These are phyloP conservation scores for Phoxinus dragarum DNA, from an alignment of 2,797 vertebrate genomes.

Conservation along the genomic window DNA sequence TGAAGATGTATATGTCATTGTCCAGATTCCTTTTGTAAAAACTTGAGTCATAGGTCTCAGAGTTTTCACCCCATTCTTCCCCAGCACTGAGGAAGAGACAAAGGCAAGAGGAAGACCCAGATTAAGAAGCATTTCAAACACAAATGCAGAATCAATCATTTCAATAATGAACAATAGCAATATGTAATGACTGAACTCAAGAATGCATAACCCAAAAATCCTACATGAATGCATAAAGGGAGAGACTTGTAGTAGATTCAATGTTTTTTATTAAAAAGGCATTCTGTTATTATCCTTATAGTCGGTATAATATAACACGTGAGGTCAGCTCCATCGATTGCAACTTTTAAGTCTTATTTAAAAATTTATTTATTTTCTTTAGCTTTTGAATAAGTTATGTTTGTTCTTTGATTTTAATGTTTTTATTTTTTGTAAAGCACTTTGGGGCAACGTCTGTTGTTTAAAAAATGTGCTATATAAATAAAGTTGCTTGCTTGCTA, in stretches of 20 bases:
- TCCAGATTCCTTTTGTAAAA: slow-evolving; percentile 98
- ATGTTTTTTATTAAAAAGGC: background rate
- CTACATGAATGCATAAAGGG: background rate
- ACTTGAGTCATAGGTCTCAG: slow-evolving; percentile 95
- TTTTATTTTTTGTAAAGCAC: no score
- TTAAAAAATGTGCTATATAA: no score
- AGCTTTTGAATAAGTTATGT: no score
- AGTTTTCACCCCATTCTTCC: slow-evolving; percentile 92
- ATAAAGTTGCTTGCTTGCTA: no score
- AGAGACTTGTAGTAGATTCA: background rate
- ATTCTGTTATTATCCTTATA: background rate
- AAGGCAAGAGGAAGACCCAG: background rate
- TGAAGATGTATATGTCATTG: slow-evolving; percentile 97
- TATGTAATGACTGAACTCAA: background rate
- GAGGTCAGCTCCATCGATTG: no score
- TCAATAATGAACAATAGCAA: background rate
- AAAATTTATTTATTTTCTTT: no score
- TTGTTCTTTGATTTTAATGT: no score
- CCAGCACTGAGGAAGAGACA: slow-evolving; percentile 79
- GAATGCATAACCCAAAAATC: background rate
- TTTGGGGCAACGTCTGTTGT: no score
- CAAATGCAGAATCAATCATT: background rate
- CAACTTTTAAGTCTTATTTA: no score
- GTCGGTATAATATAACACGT: background rate
- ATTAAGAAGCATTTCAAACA: background rate